Evolutionary conservation across 2,797 vertebrate genomes (phyloP).

Genomic region (Ptychadena robeensis): DNA sequence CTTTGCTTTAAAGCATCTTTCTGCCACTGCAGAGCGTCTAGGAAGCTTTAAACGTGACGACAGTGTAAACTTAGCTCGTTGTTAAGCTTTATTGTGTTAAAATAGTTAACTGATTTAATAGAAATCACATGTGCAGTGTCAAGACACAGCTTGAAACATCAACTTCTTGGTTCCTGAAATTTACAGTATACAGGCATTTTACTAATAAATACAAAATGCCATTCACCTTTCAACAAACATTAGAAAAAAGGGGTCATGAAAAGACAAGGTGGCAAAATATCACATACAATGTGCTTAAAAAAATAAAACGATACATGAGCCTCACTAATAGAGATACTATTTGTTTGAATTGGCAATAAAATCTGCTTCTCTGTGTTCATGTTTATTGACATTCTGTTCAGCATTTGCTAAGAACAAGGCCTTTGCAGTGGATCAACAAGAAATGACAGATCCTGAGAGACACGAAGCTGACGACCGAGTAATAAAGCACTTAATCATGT

Average conservation of each 20-base stretch:
- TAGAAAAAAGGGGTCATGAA: slow-evolving; percentile 29
- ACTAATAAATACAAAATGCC: slow-evolving; percentile 35
- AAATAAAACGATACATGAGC: slow-evolving; percentile 55
- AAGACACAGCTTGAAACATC: slow-evolving; percentile 13
- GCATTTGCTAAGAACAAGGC: slow-evolving; percentile 61
- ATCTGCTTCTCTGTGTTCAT: slow-evolving; percentile 52
- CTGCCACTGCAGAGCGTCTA: no score
- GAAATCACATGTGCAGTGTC: slow-evolving; percentile 37
- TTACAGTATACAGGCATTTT: slow-evolving; percentile 26
- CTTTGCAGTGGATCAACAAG: slow-evolving; percentile 60
- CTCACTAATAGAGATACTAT: slow-evolving; percentile 54
- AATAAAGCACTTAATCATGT: slow-evolving; percentile 65
- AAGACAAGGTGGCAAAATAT: slow-evolving; percentile 43
- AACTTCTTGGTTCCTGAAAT: background rate
- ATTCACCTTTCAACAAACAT: slow-evolving; percentile 45
- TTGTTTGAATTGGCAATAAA: slow-evolving; percentile 65
- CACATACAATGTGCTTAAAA: slow-evolving; percentile 40
- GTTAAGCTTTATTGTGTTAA: background rate
- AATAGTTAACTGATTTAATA: slow-evolving; percentile 37
- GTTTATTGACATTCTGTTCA: slow-evolving; percentile 68
- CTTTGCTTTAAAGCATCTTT: no score
- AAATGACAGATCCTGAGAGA: slow-evolving; percentile 60
- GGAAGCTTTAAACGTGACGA: no score
- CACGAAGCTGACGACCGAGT: slow-evolving; percentile 60
- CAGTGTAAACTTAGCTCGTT: no score